Base-by-base conservation (phyloP, 2,797 vertebrate genomes). In the Sebastes hopkinsi region DNA sequence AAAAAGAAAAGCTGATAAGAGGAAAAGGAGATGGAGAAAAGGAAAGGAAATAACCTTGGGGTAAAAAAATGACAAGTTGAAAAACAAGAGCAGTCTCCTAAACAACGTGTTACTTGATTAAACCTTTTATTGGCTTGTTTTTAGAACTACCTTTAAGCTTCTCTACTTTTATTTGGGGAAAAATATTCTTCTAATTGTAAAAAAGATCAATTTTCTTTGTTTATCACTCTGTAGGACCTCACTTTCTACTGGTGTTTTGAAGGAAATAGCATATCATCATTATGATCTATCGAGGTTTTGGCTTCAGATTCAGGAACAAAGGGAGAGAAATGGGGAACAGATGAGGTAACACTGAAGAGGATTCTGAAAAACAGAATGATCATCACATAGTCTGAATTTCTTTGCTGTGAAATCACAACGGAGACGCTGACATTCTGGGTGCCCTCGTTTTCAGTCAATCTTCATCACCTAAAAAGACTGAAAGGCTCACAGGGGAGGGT, bases 371-470 rank as follows among this genome's bases (percentile, higher is more conserved):
- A 73, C 36, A 34, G 20, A 75, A 52, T 7, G 3, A 42, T 62
- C 16, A 4, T 42, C 61, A 72, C 67, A 22, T 69, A 2, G 2
- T 5, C 38, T 14, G 54, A 54, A 80, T 79, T 8, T 74, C 59
- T 87, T 34, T 27, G 36, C 52, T 67, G 73, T 89, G 82, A 88
- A 82, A 77, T 88, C 85, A 84, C 52, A 76, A 11, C 79, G 42
- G 72, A 52, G 34, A 77, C n/a, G 8, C 67, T 55, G 62, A 88
- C 34, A 52, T 66, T 77, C 71, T 56, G 36, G 5, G 4, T 81
- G 68, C 23, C 55, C 59, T 4, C 29, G 69, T 83, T 89, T 55
- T 4, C 56, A 52, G 22, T 77, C 64, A 20, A 18, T 84, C 59
- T 69, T 78, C 77, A 78, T 76, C 71, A 77, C 62, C 78, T 25